Percentiles rank a stretch among this genome's conserved stretches.
Conservation (phyloP, 2,113 vertebrate species). For the Origma solitaria region DNA sequence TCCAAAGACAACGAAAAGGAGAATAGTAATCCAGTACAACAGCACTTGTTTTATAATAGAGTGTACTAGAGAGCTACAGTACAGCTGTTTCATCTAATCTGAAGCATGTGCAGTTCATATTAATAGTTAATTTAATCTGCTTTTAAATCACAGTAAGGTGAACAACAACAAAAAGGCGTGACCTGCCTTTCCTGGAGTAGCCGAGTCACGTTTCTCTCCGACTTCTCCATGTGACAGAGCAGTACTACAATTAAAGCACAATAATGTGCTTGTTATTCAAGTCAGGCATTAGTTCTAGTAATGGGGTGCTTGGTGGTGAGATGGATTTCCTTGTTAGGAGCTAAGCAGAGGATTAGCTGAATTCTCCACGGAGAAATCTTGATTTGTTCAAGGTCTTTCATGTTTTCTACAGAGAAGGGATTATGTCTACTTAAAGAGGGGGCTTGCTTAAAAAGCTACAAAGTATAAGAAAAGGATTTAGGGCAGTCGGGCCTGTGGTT, state of each 20-base stretch:
- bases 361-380: conserved; percentile 89
- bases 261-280: conserved; percentile 88
- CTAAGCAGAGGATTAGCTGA: conserved; percentile 87
- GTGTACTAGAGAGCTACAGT: conserved; percentile 36
- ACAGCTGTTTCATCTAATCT: conserved; percentile 63
- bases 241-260: conserved; percentile 82
- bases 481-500: conserved; percentile 79
- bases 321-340: conserved; percentile 88
- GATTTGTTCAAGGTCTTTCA: conserved; percentile 91
- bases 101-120: conserved; percentile 61
- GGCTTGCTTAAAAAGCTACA: conserved; percentile 85
- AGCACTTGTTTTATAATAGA: conserved; percentile 57
- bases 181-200: conserved; percentile 69
- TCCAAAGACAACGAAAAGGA: conserved; percentile 5
- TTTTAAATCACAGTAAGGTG: conserved; percentile 58
- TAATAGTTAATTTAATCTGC: conserved; percentile 72
- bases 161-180: conserved; percentile 69
- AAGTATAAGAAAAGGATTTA: conserved; percentile 88
- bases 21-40: conserved; percentile 52
- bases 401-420: conserved; percentile 88
- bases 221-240: conserved; percentile 77
- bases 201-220: conserved; percentile 68
- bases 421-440: conserved; percentile 86
- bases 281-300: conserved; percentile 85
- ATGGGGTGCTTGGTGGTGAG: conserved; percentile 82